Percentiles rank a stretch among this genome's conserved stretches.
Evolutionary conservation across 2,113 vertebrate genomes (phyloP).

Genomic region (Physeter macrocephalus): DNA sequence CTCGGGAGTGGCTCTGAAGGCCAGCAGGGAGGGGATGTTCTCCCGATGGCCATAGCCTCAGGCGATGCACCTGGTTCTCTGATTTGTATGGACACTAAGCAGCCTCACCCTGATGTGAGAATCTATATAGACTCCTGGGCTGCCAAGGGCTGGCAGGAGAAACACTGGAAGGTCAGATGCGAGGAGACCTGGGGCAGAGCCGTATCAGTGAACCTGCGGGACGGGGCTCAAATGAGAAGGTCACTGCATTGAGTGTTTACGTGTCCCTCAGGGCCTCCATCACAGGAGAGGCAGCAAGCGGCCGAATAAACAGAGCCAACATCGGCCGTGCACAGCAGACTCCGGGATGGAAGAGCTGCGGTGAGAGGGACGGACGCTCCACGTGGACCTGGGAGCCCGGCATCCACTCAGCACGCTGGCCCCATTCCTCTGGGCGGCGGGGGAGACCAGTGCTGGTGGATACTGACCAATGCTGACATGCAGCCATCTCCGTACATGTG

Average conservation of each 20-base stretch:
- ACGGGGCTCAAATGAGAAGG: no score
- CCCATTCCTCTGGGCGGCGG: accelerated
- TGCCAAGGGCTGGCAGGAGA: background rate
- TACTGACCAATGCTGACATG: background rate
- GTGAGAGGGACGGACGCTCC: background rate
- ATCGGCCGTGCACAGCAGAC: accelerated
- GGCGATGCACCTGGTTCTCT: background rate
- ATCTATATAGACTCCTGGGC: background rate
- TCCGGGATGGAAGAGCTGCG: accelerated
- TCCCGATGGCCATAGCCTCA: background rate
- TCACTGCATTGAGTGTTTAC: accelerated
- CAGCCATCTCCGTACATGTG: accelerated
- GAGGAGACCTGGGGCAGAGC: background rate
- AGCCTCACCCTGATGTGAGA: no score
- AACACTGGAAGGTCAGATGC: accelerated
- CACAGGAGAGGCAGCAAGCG: no score
- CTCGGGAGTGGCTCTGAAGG: background rate
- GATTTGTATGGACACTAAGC: background rate
- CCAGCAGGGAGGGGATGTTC: background rate
- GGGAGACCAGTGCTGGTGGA: background rate
- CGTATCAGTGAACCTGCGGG: accelerated
- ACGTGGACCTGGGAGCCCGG: background rate
- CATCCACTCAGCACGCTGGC: accelerated
- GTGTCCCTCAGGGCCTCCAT: background rate
- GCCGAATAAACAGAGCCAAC: no score